Evolutionary conservation across 1,140 invertebrate genomes (phyloP).

Genomic region (Nymphalis io): DNA sequence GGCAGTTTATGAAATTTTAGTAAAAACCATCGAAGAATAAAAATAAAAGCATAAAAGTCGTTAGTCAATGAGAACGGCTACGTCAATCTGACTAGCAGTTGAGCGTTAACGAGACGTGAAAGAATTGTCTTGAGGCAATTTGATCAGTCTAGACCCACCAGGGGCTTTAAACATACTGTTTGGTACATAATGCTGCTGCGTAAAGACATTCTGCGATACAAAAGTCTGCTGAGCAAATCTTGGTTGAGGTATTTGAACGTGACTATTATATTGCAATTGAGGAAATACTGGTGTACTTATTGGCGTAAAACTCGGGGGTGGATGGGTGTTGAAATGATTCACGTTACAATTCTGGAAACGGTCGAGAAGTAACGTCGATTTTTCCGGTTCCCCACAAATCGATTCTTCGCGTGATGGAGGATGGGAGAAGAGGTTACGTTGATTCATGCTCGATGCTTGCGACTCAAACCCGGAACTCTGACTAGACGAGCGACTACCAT

Average conservation of each 20-base stretch:
- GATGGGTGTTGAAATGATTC: conserved; percentile 45
- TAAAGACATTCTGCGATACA: conserved; percentile 47
- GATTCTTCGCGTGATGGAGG: conserved; percentile 74
- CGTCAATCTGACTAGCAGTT: conserved; percentile 53
- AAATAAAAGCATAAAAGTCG: conserved; percentile 51
- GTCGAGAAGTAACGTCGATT: conserved; percentile 47
- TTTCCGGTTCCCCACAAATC: conserved; percentile 64
- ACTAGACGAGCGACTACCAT: conserved; percentile 77
- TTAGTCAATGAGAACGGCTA: conserved; percentile 46
- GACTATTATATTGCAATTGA: conserved; percentile 71
- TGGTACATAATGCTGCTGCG: conserved; percentile 45
- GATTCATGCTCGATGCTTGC: conserved; percentile 71
- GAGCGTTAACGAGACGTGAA: conserved; percentile 55
- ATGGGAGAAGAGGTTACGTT: conserved; percentile 70
- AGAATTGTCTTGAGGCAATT: conserved; percentile 61
- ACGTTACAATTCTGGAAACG: conserved; percentile 56
- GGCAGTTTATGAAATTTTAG: conserved; percentile 68
- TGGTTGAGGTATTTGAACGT: conserved; percentile 73
- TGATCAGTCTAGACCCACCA: conserved; percentile 62
- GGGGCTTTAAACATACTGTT: conserved; percentile 61
- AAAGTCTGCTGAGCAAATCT: conserved; percentile 56
- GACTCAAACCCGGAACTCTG: conserved; percentile 81
- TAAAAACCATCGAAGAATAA: conserved; percentile 58
- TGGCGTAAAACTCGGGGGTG: conserved; percentile 51
- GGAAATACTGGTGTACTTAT: conserved; percentile 66